Percentiles rank a stretch among this genome's conserved stretches.
phyloP scores from a whole-genome alignment of 2,113 vertebrate genomes.

The Ardeotis arabs region DNA sequence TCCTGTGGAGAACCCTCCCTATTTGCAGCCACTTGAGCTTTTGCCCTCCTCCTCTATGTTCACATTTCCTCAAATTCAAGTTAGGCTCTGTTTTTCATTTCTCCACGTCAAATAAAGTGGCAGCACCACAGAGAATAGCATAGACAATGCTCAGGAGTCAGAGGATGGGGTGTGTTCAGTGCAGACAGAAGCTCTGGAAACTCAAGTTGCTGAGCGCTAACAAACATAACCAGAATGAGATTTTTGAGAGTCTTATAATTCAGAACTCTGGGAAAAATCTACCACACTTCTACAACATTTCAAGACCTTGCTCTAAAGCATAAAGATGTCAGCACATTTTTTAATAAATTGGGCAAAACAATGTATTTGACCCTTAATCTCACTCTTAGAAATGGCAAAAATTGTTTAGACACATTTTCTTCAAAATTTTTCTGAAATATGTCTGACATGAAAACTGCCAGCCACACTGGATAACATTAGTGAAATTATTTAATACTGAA shows the following conservation, averaged over 20 bases:
- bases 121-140: background rate
- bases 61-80: background rate
- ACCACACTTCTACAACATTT: constrained; percentile 29
- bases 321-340: constrained; percentile 39
- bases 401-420: background rate
- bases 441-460: constrained; percentile 3
- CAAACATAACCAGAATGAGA: background rate
- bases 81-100: background rate
- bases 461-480: background rate
- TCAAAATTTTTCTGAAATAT: constrained; percentile 4
- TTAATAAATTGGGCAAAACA: constrained; percentile 34
- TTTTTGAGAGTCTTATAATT: background rate
- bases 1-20: background rate
- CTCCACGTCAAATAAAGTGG: background rate
- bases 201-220: background rate
- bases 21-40: constrained; percentile 2
- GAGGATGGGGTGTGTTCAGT: background rate
- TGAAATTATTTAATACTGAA: constrained; percentile 18
- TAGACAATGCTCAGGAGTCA: background rate
- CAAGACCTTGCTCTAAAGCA: background rate
- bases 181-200: background rate
- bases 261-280: background rate
- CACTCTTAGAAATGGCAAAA: background rate
- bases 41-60: constrained; percentile 21
- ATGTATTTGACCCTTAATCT: constrained; percentile 6